phyloP scores from a whole-genome alignment of 2,113 vertebrate species.

The Cricetomys ansorgei region DNA sequence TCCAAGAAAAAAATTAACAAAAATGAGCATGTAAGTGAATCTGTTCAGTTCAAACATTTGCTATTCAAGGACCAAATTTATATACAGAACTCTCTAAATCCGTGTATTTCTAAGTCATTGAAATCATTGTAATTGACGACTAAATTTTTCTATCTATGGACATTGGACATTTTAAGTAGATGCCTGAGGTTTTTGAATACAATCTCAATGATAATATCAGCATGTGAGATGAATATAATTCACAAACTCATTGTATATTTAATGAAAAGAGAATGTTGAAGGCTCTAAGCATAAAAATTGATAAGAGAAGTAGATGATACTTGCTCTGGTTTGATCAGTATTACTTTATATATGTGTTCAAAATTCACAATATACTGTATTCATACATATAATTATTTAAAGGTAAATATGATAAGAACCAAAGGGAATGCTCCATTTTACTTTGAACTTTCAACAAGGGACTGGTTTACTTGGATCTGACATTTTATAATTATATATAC shows the following conservation, averaged over 20 bases:
- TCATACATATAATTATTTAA: neutral
- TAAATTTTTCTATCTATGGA: neutral
- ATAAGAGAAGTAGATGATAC: neutral
- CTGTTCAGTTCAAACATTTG: neutral
- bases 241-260: neutral
- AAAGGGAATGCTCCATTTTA: neutral
- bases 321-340: neutral
- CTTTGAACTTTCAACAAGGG: neutral
- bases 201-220: neutral
- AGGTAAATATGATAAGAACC: neutral
- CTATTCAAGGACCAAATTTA: neutral
- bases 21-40: neutral
- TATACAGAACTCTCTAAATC: neutral
- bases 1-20: neutral
- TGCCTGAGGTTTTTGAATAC: neutral
- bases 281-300: neutral
- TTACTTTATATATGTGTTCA: neutral
- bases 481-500: conserved; percentile 4
- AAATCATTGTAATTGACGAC: neutral
- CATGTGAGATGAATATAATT: neutral
- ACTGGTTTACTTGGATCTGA: neutral
- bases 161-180: neutral
- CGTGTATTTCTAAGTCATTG: neutral
- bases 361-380: neutral
- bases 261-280: neutral